These are phyloP conservation scores for Perizoma flavofasciatum DNA, from an alignment of 2,888 invertebrate genomes.

Conservation along the genomic window DNA sequence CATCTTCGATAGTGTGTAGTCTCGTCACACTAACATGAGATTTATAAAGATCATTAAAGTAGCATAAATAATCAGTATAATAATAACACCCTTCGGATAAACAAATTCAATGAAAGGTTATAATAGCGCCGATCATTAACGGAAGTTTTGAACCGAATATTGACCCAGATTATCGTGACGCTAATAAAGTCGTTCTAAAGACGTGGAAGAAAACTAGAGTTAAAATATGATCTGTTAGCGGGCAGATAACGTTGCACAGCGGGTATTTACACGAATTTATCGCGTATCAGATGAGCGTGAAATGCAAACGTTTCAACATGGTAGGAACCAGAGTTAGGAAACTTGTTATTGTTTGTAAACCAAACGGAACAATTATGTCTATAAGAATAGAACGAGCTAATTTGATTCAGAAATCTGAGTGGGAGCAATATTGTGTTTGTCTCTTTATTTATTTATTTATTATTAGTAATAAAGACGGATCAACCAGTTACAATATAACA, in stretches of 20 bases:
- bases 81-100: background rate
- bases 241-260: constrained; percentile 33
- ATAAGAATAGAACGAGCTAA: constrained; percentile 40
- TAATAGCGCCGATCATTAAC: constrained; percentile 9
- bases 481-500: too few species aligned
- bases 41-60: too few species aligned
- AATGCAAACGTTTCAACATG: constrained; percentile 56
- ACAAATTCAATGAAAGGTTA: constrained; percentile 6
- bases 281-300: constrained; percentile 54
- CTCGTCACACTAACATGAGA: constrained; percentile 21
- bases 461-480: too few species aligned
- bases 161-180: constrained; percentile 24
- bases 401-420: constrained; percentile 40
- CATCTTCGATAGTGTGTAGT: constrained; percentile 19
- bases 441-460: too few species aligned
- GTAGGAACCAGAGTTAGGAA: constrained; percentile 49
- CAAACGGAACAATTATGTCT: constrained; percentile 45
- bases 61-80: too few species aligned
- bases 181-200: constrained; percentile 20
- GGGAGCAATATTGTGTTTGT: constrained; percentile 27
- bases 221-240: constrained; percentile 32
- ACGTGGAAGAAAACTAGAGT: constrained; percentile 11
- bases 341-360: constrained; percentile 51
- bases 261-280: constrained; percentile 49
- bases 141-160: constrained; percentile 18